A percentile compares a stretch with the other conserved stretches of the same genome.
Evolutionary conservation across 2,797 vertebrate genomes (phyloP).

Genomic region (Iguana delicatissima): DNA sequence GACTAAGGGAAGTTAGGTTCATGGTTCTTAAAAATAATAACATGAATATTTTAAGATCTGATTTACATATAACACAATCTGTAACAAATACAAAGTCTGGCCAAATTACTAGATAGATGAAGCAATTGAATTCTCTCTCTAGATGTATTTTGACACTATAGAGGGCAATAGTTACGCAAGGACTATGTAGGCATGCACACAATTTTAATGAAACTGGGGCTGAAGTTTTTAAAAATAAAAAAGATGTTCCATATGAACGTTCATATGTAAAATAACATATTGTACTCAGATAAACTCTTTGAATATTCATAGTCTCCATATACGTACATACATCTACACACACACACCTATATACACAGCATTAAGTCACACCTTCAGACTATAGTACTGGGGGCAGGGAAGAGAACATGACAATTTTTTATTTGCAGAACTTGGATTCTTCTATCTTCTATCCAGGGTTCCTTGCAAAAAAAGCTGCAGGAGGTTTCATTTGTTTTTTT

Average conservation of each 20-base stretch:
- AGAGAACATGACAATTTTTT: too few relatives aligned
- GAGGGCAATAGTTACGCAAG: neutral
- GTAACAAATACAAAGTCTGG: neutral
- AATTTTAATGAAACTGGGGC: neutral
- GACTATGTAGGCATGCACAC: neutral
- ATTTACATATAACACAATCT: conserved; percentile 7
- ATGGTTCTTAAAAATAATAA: conserved; percentile 30
- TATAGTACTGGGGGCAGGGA: neutral
- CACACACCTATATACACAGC: neutral
- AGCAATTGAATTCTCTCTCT: neutral
- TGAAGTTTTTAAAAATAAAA: too few relatives aligned
- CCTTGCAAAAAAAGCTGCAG: neutral
- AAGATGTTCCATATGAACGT: too few relatives aligned
- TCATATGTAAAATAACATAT: neutral
- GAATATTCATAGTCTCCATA: neutral
- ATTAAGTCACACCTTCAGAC: neutral
- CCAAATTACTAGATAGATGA: neutral
- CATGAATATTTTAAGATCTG: conserved; percentile 19
- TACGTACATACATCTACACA: too few relatives aligned
- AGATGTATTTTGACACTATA: neutral
- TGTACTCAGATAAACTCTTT: neutral
- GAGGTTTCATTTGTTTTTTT: neutral
- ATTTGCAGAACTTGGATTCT: neutral
- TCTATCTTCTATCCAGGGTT: neutral
- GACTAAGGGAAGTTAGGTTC: conserved; percentile 23